Evolutionary conservation across 2,888 invertebrate genomes (phyloP).

Genomic region (Metopia argyrocephala): DNA sequence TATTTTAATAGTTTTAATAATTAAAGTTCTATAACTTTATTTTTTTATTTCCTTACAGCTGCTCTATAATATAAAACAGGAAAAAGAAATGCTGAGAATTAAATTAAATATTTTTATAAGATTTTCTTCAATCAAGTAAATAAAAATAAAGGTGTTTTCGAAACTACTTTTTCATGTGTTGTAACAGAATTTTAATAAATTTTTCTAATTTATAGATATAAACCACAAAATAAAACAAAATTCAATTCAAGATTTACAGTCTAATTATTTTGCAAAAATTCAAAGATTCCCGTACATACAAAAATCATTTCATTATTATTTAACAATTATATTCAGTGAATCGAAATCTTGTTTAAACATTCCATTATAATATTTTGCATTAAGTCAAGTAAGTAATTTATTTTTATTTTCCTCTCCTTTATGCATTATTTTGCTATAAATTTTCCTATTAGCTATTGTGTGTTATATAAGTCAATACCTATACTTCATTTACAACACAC

Average conservation of each 20-base stretch:
- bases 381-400: conserved; percentile 15
- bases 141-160: conserved; percentile 37
- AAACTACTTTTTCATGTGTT: background rate
- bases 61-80: no score
- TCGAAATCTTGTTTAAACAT: background rate
- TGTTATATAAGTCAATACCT: conserved; percentile 4
- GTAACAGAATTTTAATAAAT: background rate
- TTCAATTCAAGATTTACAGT: background rate
- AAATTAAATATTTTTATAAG: no score
- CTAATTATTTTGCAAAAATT: background rate
- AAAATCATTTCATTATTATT: conserved; percentile 9
- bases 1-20: no score
- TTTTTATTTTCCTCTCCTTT: background rate
- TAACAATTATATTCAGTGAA: conserved; percentile 28
- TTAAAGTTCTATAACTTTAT: no score
- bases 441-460: background rate
- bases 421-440: conserved; percentile 23
- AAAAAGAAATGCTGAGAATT: no score
- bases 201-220: conserved; percentile 42
- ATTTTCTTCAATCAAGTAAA: no score
- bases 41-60: no score
- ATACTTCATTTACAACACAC: conserved; percentile 26
- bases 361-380: background rate
- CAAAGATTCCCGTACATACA: no score
- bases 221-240: background rate